Conservation (phyloP, 2,888 invertebrate species). For the Dolomedes plantarius region DNA sequence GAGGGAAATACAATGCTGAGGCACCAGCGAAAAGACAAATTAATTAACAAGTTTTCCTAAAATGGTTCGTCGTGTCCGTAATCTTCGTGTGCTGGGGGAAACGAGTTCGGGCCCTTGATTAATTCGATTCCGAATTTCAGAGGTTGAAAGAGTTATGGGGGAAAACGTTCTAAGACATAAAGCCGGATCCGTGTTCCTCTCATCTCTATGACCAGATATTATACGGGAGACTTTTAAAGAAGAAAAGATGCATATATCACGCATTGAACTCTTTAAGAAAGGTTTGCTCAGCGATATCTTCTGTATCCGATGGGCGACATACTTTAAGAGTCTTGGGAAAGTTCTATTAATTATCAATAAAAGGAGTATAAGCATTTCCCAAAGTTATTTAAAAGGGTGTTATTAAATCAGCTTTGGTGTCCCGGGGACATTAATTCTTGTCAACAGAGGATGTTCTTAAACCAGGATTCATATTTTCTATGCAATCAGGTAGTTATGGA, state of each 20-base stretch:
- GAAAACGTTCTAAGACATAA: not conserved
- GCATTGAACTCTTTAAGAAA: not conserved
- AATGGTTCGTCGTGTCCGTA: slow-evolving; percentile 27
- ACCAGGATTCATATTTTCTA: too few species aligned
- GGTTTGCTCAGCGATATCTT: too few species aligned
- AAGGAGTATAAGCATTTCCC: too few species aligned
- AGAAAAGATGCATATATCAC: not conserved
- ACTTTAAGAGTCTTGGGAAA: too few species aligned
- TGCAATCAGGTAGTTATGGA: too few species aligned
- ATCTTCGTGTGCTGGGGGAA: not conserved
- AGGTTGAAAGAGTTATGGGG: slow-evolving; percentile 40
- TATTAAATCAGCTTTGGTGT: too few species aligned
- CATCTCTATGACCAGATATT: not conserved
- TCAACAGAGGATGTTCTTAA: too few species aligned
- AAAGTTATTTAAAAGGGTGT: too few species aligned
- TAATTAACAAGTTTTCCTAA: slow-evolving; percentile 68
- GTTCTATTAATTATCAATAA: too few species aligned
- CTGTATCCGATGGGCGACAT: too few species aligned
- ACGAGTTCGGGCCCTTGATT: slow-evolving; percentile 38
- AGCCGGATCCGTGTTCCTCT: not conserved
- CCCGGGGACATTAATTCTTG: too few species aligned
- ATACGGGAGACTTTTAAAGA: not conserved
- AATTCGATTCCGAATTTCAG: slow-evolving; percentile 56
- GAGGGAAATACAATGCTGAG: slow-evolving; percentile 45
- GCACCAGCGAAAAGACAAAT: slow-evolving; percentile 62